phyloP scores from a whole-genome alignment of 2,113 vertebrate genomes.

The Leptobrachium ailaonicum region DNA sequence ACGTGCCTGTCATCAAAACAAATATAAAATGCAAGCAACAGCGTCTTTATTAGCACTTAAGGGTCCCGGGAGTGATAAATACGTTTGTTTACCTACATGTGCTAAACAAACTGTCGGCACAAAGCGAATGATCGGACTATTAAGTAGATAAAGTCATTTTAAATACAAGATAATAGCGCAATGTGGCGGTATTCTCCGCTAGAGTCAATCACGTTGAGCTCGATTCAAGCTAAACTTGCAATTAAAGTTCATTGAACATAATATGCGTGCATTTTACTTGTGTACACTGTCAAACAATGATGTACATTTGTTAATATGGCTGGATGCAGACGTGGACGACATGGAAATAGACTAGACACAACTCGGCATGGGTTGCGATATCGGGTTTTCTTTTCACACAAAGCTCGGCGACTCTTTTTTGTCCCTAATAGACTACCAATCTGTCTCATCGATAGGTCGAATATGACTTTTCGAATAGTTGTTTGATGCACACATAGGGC shows the following conservation, averaged over 20 bases:
- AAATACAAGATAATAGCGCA: slow-evolving; percentile 42
- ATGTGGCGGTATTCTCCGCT: slow-evolving; percentile 24
- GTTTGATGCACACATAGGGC: no score
- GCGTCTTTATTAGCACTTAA: slow-evolving; percentile 67
- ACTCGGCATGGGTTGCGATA: no score
- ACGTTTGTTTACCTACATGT: slow-evolving; percentile 63
- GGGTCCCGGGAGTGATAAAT: slow-evolving; percentile 69
- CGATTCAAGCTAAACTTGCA: slow-evolving; percentile 18
- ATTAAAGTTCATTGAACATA: no score
- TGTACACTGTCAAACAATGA: no score
- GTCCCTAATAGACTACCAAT: no score
- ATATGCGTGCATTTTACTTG: neutral
- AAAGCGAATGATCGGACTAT: slow-evolving; percentile 46
- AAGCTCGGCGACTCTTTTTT: no score
- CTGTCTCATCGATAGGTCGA: no score
- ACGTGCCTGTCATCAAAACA: slow-evolving; percentile 50
- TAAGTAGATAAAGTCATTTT: slow-evolving; percentile 44
- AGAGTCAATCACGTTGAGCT: slow-evolving; percentile 36
- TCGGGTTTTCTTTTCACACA: no score
- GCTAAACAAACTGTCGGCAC: slow-evolving; percentile 53
- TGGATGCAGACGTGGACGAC: no score
- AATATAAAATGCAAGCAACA: slow-evolving; percentile 60
- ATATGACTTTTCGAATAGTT: no score
- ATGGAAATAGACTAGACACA: no score
- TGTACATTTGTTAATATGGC: no score